phyloP scores from a whole-genome alignment of 2,888 invertebrate species.

The Empis stercorea region DNA sequence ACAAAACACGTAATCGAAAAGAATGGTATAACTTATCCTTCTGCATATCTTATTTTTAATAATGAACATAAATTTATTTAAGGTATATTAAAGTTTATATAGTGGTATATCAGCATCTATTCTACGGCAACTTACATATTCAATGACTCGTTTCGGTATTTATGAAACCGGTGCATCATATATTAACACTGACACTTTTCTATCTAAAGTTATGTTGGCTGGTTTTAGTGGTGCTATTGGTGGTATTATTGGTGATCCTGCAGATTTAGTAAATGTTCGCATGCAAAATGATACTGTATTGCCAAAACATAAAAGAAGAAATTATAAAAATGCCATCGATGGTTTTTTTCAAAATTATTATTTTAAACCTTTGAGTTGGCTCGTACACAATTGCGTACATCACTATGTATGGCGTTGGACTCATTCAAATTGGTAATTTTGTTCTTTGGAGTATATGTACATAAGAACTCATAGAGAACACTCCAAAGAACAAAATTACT shows the following conservation, averaged over 20 bases:
- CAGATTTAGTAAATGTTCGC: conserved; percentile 94
- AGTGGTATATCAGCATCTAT: conserved; percentile 93
- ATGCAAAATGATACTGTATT: conserved; percentile 99
- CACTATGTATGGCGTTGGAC: too few species aligned
- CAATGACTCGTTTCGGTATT: conserved; percentile 70
- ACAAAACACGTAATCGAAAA: conserved; percentile 64
- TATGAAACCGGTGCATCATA: conserved; percentile 63
- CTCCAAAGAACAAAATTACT: too few species aligned
- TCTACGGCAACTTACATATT: conserved; percentile 86
- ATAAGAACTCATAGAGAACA: too few species aligned
- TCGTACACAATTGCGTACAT: too few species aligned
- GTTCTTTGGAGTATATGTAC: too few species aligned
- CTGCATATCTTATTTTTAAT: too few species aligned
- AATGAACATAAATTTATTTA: too few species aligned
- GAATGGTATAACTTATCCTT: conserved; percentile 55
- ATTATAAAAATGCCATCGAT: conserved; percentile 93
- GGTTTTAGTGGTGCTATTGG: conserved; percentile 73
- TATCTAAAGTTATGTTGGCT: conserved; percentile 34
- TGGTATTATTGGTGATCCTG: conserved; percentile 90
- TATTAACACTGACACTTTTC: conserved; percentile 44
- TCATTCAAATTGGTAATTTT: too few species aligned
- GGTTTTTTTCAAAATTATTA: conserved; percentile 68
- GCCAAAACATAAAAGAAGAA: conserved; percentile 68
- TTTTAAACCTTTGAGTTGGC: too few species aligned
- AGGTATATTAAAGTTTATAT: conserved; percentile 78